Conservation (phyloP, 2,113 vertebrate genomes). For the Planiliza haematocheilus region DNA sequence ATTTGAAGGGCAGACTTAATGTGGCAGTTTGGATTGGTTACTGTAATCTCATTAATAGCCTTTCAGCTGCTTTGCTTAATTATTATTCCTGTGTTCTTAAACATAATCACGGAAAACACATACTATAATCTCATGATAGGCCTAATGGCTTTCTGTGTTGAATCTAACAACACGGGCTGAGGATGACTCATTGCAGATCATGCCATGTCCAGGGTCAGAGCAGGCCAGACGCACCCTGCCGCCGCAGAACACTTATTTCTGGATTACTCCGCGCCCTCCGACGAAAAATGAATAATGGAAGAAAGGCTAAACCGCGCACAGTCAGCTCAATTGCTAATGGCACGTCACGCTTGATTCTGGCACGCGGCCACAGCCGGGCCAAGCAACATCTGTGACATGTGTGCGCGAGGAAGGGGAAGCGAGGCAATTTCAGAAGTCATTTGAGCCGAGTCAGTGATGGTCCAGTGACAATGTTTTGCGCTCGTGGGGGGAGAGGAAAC, state of each 20-base stretch:
- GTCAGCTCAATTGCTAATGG: conserved; percentile 77
- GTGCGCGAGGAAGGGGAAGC: conserved; percentile 66
- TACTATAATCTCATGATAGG: not conserved
- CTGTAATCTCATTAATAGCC: conserved; percentile 13
- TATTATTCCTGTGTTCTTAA: not conserved
- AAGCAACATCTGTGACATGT: conserved; percentile 78
- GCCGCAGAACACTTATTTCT: conserved; percentile 20
- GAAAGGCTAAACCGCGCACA: conserved; percentile 47
- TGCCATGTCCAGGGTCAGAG: conserved; percentile 21
- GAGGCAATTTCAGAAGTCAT: conserved; percentile 77
- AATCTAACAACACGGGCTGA: not conserved
- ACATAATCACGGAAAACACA: not conserved
- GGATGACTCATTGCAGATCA: conserved; percentile 40
- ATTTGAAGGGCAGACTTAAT: conserved; percentile 27
- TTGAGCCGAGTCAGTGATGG: conserved; percentile 75
- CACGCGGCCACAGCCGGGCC: conserved; percentile 48
- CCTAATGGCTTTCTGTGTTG: conserved; percentile 17
- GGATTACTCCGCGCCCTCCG: conserved; percentile 3
- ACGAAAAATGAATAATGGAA: conserved; percentile 59
- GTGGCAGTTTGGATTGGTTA: conserved; percentile 9
- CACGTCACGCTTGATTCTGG: conserved; percentile 67
- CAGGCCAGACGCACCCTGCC: conserved; percentile 9
- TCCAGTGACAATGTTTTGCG: conserved; percentile 66
- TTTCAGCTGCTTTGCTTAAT: not conserved
- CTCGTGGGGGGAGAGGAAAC: conserved; percentile 23